A percentile compares a stretch with the other conserved stretches of the same genome.
Evolutionary conservation across 1,140 invertebrate genomes (phyloP).

Genomic region (Eupeodes corollae): DNA sequence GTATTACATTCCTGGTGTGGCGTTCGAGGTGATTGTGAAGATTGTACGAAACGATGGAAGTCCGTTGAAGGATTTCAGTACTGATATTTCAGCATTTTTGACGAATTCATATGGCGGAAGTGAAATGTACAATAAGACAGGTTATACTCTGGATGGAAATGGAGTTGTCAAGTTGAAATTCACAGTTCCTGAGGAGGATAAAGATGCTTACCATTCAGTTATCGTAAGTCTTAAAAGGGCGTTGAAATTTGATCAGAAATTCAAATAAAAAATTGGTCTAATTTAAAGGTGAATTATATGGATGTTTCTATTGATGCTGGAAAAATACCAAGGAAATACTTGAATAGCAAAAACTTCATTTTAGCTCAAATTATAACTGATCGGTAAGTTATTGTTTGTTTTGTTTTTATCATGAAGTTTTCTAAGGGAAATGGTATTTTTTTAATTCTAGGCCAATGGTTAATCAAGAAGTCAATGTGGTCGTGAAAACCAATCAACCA

Average conservation of each 20-base stretch:
- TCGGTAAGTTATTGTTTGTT: conserved; percentile 22
- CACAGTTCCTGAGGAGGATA: conserved; percentile 46
- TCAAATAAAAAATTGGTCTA: neutral
- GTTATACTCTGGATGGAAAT: conserved; percentile 49
- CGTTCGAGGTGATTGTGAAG: conserved; percentile 68
- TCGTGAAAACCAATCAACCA: conserved; percentile 68
- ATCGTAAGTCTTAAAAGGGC: conserved; percentile 14
- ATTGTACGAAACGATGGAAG: conserved; percentile 62
- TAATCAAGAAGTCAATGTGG: conserved; percentile 67
- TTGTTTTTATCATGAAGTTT: neutral
- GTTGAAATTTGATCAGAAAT: neutral
- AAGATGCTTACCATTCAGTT: conserved; percentile 37
- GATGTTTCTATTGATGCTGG: conserved; percentile 53
- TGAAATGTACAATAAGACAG: conserved; percentile 48
- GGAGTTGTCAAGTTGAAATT: conserved; percentile 62
- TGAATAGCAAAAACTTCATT: conserved; percentile 61
- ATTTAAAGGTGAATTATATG: conserved; percentile 51
- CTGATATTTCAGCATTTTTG: conserved; percentile 49
- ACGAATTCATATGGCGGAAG: conserved; percentile 56
- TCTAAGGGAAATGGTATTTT: neutral
- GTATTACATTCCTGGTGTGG: conserved; percentile 77
- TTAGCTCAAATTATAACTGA: conserved; percentile 60
- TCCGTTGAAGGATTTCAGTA: conserved; percentile 50
- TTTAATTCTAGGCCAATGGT: conserved; percentile 43
- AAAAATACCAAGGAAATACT: conserved; percentile 61